Conservation (phyloP, 2,113 vertebrate species). For the Bos taurus region ARS-UCD2.0 NC_037336.1:89288501-89289000, state of each 20-base stretch:
- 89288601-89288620: not conserved
- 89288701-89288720: not conserved
- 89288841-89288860: not conserved
- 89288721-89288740: not conserved
- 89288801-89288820: not conserved
- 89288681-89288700: not conserved
- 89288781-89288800: not conserved
- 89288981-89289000: not conserved
- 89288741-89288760: not conserved
- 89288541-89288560: not conserved
- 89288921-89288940: not conserved
- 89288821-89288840: not conserved
- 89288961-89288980: fast-evolving
- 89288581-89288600: conserved; percentile 18
- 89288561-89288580: not conserved
- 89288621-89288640: conserved; percentile 32
- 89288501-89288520: not conserved
- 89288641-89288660: not conserved
- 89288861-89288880: not conserved
- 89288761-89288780: not conserved
- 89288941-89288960: not conserved
- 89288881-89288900: not conserved
- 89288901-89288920: not conserved
- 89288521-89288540: not conserved
- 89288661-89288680: not conserved